Evolutionary conservation across 2,888 invertebrate species (phyloP).

Genomic region (Allolobophora icterica): DNA sequence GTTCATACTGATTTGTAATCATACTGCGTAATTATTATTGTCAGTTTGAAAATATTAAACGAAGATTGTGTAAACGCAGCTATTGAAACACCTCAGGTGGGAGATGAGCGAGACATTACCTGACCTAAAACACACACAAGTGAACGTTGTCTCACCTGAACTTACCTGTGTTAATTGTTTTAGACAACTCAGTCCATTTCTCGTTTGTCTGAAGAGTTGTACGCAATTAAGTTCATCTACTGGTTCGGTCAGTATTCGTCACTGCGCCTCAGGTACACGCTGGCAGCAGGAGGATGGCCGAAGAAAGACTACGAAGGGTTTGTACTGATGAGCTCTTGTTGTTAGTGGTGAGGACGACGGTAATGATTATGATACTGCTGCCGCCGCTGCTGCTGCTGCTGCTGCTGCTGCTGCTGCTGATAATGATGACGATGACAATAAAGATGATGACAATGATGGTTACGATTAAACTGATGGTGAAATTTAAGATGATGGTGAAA

Average conservation of each 20-base stretch:
- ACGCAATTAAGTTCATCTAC: conserved; percentile 34
- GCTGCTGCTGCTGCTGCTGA: too few species aligned
- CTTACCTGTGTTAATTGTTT: neutral
- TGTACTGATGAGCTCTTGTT: neutral
- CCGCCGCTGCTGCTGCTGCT: too few species aligned
- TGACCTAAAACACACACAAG: neutral
- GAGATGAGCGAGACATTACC: neutral
- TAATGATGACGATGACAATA: too few species aligned
- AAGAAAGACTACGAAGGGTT: conserved; percentile 25
- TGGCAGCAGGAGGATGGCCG: conserved; percentile 33
- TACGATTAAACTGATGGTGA: too few species aligned
- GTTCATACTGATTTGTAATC: too few species aligned
- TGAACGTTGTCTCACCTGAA: neutral
- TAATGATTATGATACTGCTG: neutral
- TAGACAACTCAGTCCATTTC: conserved; percentile 38
- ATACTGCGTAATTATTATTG: too few species aligned
- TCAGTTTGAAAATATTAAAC: too few species aligned
- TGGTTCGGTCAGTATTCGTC: conserved; percentile 34
- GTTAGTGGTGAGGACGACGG: neutral
- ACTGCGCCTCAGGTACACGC: neutral
- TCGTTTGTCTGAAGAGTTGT: conserved; percentile 33
- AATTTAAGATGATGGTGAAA: too few species aligned
- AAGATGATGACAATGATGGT: too few species aligned
- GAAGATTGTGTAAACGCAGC: neutral
- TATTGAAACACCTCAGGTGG: neutral